Evolutionary conservation across 2,888 invertebrate genomes (phyloP).

Genomic region (Homarus gammarus): DNA sequence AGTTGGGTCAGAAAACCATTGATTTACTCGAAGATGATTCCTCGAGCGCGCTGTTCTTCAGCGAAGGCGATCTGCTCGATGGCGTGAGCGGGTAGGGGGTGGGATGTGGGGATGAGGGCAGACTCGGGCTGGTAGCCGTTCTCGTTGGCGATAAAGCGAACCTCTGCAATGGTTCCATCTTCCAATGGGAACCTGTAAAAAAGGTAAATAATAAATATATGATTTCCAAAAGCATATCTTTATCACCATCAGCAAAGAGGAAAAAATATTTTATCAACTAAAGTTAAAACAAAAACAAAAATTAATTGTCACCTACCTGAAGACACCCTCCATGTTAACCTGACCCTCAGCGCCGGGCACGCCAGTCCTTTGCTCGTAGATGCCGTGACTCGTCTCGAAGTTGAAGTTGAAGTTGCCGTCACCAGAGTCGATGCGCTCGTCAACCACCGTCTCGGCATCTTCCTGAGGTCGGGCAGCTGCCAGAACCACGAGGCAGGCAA

Average conservation of each 20-base stretch:
- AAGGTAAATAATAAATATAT: too few relatives aligned
- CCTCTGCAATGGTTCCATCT: conserved; percentile 55
- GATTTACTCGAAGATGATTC: conserved; percentile 38
- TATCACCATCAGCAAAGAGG: too few relatives aligned
- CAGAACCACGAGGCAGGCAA: conserved; percentile 34
- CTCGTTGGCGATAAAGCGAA: conserved; percentile 42
- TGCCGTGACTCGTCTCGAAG: conserved; percentile 50
- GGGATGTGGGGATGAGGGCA: conserved; percentile 43
- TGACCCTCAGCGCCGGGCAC: conserved; percentile 16
- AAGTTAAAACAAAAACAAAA: too few relatives aligned
- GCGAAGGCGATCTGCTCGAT: conserved; percentile 57
- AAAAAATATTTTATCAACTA: too few relatives aligned
- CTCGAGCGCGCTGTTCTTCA: conserved; percentile 47
- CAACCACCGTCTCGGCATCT: conserved; percentile 8
- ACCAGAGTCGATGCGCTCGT: conserved; percentile 46
- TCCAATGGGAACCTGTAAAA: conserved; percentile 47
- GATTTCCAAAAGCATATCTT: too few relatives aligned
- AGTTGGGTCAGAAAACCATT: neutral
- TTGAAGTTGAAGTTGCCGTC: conserved; percentile 56
- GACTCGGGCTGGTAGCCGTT: conserved; percentile 12
- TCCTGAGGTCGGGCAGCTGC: neutral
- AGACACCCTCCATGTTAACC: conserved; percentile 37
- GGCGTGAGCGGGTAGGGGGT: conserved; percentile 47
- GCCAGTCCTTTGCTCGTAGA: conserved; percentile 29
- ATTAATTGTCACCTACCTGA: too few relatives aligned